phyloP scores from a whole-genome alignment of 2,113 vertebrate species.

The Cyphomyrus discorhynchus region DNA sequence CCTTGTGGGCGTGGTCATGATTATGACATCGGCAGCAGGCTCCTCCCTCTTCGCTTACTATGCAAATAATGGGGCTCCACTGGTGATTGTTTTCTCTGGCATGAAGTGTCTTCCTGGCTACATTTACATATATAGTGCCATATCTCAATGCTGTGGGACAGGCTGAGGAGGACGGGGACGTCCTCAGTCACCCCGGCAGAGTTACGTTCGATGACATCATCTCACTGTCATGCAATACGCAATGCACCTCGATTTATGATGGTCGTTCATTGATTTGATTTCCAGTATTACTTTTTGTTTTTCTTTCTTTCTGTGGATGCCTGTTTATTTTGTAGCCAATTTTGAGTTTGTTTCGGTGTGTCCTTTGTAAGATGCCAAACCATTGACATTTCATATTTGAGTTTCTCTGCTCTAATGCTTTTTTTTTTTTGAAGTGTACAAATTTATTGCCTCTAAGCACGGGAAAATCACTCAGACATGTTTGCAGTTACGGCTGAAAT shows the following conservation, averaged over 20 bases:
- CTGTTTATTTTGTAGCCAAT: constrained; percentile 13
- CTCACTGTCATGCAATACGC: neutral
- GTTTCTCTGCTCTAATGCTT: constrained; percentile 65
- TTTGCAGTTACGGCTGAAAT: constrained; percentile 98
- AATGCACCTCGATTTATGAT: constrained; percentile 67
- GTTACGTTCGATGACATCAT: neutral
- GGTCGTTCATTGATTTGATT: constrained; percentile 70
- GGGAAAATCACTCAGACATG: constrained; percentile 66
- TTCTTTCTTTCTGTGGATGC: constrained; percentile 1
- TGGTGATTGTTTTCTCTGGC: constrained; percentile 48
- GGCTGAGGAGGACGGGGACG: neutral
- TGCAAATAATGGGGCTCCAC: constrained; percentile 66
- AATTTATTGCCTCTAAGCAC: constrained; percentile 80
- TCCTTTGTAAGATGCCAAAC: constrained; percentile 66
- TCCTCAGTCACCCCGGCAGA: neutral
- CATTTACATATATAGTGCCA: constrained; percentile 59
- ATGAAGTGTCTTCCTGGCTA: constrained; percentile 66
- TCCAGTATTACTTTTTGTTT: constrained; percentile 65
- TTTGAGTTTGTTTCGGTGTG: constrained; percentile 35
- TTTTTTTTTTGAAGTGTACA: constrained; percentile 60
- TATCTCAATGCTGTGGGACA: neutral
- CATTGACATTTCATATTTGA: constrained; percentile 67
- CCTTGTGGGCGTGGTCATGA: neutral
- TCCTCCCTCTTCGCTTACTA: constrained; percentile 70
- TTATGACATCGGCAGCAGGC: constrained; percentile 44